Evolutionary conservation across 2,888 invertebrate species (phyloP).

Genomic region (Alcis repandata): DNA sequence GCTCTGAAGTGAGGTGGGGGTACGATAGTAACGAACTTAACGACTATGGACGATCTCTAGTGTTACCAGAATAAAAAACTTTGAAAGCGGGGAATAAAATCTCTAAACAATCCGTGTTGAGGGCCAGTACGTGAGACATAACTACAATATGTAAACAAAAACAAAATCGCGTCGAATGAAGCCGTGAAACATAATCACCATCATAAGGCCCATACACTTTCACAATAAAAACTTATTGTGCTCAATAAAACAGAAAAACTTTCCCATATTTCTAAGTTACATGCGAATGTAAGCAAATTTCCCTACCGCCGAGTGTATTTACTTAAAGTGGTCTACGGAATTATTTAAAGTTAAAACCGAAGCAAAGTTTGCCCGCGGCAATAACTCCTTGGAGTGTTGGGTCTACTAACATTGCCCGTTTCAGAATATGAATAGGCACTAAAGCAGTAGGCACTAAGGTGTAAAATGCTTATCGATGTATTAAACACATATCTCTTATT

Average conservation of each 20-base stretch:
- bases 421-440: neutral
- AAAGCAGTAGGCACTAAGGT: neutral
- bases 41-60: no score
- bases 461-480: no score
- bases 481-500: no score
- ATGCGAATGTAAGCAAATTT: conserved; percentile 34
- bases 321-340: conserved; percentile 69
- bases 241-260: conserved; percentile 22
- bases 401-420: conserved; percentile 17
- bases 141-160: no score
- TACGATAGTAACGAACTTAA: no score
- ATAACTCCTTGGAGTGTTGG: conserved; percentile 62
- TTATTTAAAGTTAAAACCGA: conserved; percentile 72
- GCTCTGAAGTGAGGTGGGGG: no score
- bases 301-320: conserved; percentile 53
- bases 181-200: no score
- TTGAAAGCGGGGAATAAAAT: no score
- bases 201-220: neutral
- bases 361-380: conserved; percentile 67
- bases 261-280: conserved; percentile 33
- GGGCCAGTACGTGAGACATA: no score
- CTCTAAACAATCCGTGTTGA: no score
- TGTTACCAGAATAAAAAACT: no score
- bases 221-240: conserved; percentile 11
- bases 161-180: no score